These are phyloP conservation scores for Salvelinus namaycush DNA, from an alignment of 2,113 vertebrate species.

Conservation along the genomic window DNA sequence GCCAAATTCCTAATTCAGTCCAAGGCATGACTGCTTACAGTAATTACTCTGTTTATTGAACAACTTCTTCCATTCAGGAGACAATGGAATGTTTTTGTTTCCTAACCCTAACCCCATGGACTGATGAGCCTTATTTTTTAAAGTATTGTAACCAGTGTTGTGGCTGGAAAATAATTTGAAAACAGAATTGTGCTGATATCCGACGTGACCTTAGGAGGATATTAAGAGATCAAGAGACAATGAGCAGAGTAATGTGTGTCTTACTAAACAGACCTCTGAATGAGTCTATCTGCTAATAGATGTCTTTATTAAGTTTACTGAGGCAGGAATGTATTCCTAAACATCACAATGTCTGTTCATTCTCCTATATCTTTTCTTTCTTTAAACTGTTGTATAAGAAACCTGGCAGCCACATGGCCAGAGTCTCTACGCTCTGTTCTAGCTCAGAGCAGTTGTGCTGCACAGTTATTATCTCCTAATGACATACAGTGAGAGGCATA, in stretches of 20 bases:
- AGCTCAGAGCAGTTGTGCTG: conserved; percentile 37
- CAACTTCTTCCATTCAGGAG: conserved; percentile 27
- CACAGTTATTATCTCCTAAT: conserved; percentile 48
- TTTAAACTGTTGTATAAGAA: conserved; percentile 29
- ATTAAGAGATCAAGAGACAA: background rate
- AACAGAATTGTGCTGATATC: background rate
- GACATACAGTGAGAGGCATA: background rate
- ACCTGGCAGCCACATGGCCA: conserved; percentile 45
- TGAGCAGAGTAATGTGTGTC: background rate
- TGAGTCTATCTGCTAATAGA: background rate
- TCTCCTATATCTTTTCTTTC: conserved; percentile 22
- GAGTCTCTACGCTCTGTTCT: conserved; percentile 2
- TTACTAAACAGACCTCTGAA: background rate
- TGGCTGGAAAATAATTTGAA: background rate
- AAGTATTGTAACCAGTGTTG: background rate
- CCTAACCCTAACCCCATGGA: background rate
- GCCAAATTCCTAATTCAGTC: conserved; percentile 33
- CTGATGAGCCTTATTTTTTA: background rate
- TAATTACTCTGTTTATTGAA: conserved; percentile 6
- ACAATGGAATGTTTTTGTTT: conserved; percentile 37
- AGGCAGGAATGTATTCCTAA: background rate
- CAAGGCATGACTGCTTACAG: conserved; percentile 17
- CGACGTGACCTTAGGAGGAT: background rate
- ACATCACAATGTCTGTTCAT: background rate
- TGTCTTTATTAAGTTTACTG: background rate